Percentiles rank a stretch among this genome's conserved stretches.
Conservation (phyloP, 2,797 vertebrate genomes). For the Prunella strophiata region DNA sequence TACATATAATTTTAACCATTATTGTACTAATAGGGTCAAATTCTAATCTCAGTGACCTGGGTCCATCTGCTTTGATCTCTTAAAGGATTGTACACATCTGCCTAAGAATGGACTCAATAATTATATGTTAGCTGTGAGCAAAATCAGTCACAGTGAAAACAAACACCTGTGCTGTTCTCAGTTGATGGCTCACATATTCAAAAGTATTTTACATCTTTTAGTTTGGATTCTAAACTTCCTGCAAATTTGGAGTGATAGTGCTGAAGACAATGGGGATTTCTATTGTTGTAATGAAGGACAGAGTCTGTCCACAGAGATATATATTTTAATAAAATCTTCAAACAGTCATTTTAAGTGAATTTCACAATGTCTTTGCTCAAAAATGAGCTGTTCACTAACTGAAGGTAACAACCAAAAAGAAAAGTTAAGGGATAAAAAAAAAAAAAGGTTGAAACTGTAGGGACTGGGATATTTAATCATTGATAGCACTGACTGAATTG, state of each 20-base stretch:
- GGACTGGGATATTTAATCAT: slow-evolving; percentile 62
- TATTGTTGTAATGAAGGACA: slow-evolving; percentile 51
- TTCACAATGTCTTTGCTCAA: slow-evolving; percentile 59
- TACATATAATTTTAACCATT: neutral
- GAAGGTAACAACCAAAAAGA: slow-evolving; percentile 55
- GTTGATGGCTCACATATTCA: neutral
- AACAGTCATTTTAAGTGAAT: slow-evolving; percentile 55
- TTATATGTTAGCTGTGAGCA: neutral
- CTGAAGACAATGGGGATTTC: slow-evolving; percentile 58
- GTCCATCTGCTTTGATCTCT: neutral
- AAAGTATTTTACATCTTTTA: neutral
- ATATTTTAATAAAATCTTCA: slow-evolving; percentile 54
- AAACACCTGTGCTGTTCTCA: slow-evolving; percentile 30
- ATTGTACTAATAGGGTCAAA: neutral
- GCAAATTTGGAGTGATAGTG: slow-evolving; percentile 7
- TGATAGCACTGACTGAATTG: slow-evolving; percentile 60
- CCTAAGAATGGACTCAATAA: neutral
- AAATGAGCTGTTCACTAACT: slow-evolving; percentile 42
- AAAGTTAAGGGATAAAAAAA: slow-evolving; percentile 53
- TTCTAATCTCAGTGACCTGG: neutral
- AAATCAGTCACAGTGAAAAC: slow-evolving; percentile 7
- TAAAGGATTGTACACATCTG: neutral
- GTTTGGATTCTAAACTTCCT: neutral
- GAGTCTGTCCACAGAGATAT: slow-evolving; percentile 17
- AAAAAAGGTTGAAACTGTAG: slow-evolving; percentile 62